Percentiles rank a stretch among this genome's conserved stretches.
Evolutionary conservation across 2,113 vertebrate species (phyloP).

Genomic region (Mobula hypostoma): DNA sequence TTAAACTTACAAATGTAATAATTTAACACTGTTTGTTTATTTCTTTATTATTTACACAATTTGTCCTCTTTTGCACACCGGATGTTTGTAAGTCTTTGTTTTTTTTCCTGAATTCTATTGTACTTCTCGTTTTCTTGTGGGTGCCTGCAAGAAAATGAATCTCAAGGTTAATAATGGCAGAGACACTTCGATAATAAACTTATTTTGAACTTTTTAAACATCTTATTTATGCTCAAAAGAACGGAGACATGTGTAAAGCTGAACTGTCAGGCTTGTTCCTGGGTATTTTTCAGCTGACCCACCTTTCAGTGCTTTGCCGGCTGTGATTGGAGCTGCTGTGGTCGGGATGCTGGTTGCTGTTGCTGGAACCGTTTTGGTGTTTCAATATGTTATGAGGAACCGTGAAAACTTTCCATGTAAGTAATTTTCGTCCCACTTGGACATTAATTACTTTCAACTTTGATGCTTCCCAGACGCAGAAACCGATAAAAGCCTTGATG

Average conservation of each 20-base stretch:
- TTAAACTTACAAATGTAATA: neutral
- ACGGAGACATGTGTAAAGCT: neutral
- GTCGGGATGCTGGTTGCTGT: constrained; percentile 68
- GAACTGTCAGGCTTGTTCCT: neutral
- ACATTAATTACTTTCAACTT: neutral
- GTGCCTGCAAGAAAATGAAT: too few species aligned
- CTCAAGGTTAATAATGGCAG: too few species aligned
- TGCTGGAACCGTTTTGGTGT: constrained; percentile 57
- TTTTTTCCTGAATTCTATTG: too few species aligned
- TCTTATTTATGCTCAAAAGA: neutral
- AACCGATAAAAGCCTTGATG: neutral
- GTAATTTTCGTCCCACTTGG: constrained; percentile 43
- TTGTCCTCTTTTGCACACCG: too few species aligned
- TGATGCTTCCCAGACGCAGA: neutral
- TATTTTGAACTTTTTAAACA: neutral
- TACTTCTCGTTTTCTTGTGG: too few species aligned
- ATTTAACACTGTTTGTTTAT: neutral
- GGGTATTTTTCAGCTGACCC: constrained; percentile 63
- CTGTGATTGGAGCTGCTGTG: constrained; percentile 68
- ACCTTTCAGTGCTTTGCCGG: constrained; percentile 61
- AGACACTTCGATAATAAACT: too few species aligned
- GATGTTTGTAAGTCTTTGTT: too few species aligned
- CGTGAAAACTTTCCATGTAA: constrained; percentile 70
- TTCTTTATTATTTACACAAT: neutral
- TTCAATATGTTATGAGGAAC: constrained; percentile 66